A percentile compares a stretch with the other conserved stretches of the same genome.
These are phyloP conservation scores for Dolichotis patagonum DNA, from an alignment of 2,113 vertebrate species.

Conservation along the genomic window DNA sequence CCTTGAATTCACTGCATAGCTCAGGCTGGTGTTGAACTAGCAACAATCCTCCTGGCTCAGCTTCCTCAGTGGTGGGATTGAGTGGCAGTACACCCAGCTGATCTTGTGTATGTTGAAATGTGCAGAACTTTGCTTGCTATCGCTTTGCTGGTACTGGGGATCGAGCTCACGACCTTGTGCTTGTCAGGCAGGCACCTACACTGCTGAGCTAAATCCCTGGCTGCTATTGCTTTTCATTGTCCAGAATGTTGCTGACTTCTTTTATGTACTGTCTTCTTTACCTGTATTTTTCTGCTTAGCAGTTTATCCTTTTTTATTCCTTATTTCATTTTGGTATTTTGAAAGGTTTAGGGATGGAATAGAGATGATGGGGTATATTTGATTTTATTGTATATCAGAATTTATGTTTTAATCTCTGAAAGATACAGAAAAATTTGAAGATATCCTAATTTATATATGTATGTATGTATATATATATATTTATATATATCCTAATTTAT, in stretches of 20 bases:
- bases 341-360: background rate
- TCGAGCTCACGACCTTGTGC: no score
- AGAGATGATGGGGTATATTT: background rate
- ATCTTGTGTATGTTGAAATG: conserved; percentile 8
- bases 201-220: no score
- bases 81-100: background rate
- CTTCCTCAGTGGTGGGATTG: background rate
- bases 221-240: conserved; percentile 14
- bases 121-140: background rate
- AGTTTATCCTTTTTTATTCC: background rate
- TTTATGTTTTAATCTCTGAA: conserved; percentile 37
- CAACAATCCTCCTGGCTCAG: background rate
- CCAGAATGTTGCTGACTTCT: background rate
- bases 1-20: background rate
- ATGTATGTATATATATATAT: no score
- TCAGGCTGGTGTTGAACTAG: background rate
- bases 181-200: no score
- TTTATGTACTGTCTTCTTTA: background rate
- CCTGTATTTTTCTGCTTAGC: conserved; percentile 1
- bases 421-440: conserved; percentile 12
- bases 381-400: conserved; percentile 28
- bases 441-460: no score
- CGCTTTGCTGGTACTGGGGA: no score
- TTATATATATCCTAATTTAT: no score
- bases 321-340: conserved; percentile 40